Base-by-base conservation (phyloP, 2,113 vertebrate genomes). In the Mirza zaza region DNA sequence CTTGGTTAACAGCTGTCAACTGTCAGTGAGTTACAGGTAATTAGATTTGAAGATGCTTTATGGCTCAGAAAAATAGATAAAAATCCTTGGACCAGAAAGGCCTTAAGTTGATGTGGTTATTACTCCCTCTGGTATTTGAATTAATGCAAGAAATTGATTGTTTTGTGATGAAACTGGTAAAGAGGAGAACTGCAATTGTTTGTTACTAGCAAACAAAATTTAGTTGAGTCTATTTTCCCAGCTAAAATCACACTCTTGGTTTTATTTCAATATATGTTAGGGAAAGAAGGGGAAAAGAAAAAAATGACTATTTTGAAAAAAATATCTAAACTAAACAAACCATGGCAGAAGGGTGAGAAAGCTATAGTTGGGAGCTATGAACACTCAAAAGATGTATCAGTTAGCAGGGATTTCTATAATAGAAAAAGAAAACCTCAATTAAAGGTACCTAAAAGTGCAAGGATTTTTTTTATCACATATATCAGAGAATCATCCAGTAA, bases 21-120 rank as follows among this genome's bases (percentile, higher is more conserved):
- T 97, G 80, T 86, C 96, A 92, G 5, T 92, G 91, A 75, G 87
- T 27, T 71, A 32, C 75, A 97, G 93, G 82, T 94, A 96, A 97
- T 98, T 97, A 96, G 95, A 95, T 97, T 12, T 87, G 67, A 96
- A 97, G 73, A 94, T 89, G 79, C 39, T 97, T 96, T 93, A 97
- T 95, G 82, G 79, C 84, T 80, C 68, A 75, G 86, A 93, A 91
- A 94, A 92, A 84, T 20, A 94, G 81, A 91, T 91, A 89, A 96
- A 96, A 97, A 79, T 77, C 77, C 25, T 79, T 91, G 15, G 68
- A 76, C 67, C 73, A 96, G 93, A 93, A 93, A 96, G n/a, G 79
- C 92, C 79, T 93, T 63, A 61, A 84, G 42, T 48, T 91, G 91
- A 89, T 86, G 23, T n/a, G 48, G 42, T 94, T 94, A 91, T 81